Percentiles rank a stretch among this genome's conserved stretches.
phyloP scores from a whole-genome alignment of 1,140 invertebrate genomes.

The Zelostemma sp. region DNA sequence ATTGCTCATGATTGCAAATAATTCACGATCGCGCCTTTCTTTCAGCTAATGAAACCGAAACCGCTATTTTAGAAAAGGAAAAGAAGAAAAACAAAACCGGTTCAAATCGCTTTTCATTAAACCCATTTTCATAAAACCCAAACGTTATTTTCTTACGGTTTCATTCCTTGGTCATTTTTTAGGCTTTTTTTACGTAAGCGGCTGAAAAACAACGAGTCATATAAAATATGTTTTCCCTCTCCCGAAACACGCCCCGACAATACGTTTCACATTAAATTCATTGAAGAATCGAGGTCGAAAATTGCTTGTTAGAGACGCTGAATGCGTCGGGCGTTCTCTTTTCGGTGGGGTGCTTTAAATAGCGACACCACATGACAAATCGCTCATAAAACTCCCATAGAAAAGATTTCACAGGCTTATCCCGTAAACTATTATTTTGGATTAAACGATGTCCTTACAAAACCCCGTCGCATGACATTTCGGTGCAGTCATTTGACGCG shows the following conservation, averaged over 20 bases:
- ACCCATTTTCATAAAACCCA: no score
- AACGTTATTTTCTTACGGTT: no score
- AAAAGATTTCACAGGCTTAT: constrained; percentile 1
- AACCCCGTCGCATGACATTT: background rate
- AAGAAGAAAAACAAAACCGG: no score
- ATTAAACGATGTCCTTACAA: constrained; percentile 14
- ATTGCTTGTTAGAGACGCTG: constrained; percentile 48
- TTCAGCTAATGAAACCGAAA: no score
- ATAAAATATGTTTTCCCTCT: constrained; percentile 1
- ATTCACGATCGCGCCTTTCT: no score
- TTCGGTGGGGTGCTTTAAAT: constrained; percentile 32
- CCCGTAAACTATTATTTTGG: constrained; percentile 14
- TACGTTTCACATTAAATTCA: constrained; percentile 53
- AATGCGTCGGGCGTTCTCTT: constrained; percentile 52
- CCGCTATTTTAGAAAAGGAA: no score
- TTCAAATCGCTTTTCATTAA: no score
- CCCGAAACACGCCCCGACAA: constrained; percentile 46
- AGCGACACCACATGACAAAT: constrained; percentile 12
- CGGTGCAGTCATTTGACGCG: no score
- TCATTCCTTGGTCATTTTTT: background rate
- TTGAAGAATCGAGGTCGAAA: constrained; percentile 39
- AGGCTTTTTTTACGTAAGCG: background rate
- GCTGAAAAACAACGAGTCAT: background rate
- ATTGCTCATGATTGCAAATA: no score
- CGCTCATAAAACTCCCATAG: constrained; percentile 26